These are phyloP conservation scores for Dolichotis patagonum DNA, from an alignment of 2,113 vertebrate species.

Conservation along the genomic window DNA sequence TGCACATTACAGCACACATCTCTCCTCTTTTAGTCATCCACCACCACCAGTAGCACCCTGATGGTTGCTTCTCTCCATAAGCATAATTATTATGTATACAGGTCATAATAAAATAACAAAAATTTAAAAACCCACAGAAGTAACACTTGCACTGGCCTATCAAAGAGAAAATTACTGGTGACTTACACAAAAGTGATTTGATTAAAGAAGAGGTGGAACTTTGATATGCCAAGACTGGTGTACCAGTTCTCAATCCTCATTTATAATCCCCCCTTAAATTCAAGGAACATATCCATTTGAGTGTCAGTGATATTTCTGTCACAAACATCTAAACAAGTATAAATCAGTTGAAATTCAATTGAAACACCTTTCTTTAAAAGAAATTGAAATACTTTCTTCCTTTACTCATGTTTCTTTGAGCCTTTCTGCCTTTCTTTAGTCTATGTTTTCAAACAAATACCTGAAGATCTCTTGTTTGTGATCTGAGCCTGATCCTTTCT, in stretches of 20 bases:
- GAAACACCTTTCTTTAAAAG: background rate
- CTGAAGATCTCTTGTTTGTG: background rate
- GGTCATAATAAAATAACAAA: background rate
- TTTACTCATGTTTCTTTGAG: background rate
- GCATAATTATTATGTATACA: background rate
- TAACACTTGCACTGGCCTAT: background rate
- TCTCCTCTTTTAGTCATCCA: background rate
- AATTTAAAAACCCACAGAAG: background rate
- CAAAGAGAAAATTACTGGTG: background rate
- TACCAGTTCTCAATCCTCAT: background rate
- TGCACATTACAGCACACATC: background rate
- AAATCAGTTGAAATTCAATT: background rate
- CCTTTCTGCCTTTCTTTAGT: background rate
- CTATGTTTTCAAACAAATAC: constrained; percentile 1
- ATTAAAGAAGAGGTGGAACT: background rate
- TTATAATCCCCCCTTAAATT: background rate
- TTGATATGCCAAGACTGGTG: background rate
- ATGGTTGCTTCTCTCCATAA: background rate
- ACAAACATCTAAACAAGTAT: background rate
- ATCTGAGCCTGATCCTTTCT: background rate
- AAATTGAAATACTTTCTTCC: background rate
- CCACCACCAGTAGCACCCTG: background rate
- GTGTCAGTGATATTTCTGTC: background rate
- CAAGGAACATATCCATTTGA: background rate
- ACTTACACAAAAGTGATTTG: background rate